Evolutionary conservation across 2,797 vertebrate genomes (phyloP).

Genomic region (Mallotus villosus): DNA sequence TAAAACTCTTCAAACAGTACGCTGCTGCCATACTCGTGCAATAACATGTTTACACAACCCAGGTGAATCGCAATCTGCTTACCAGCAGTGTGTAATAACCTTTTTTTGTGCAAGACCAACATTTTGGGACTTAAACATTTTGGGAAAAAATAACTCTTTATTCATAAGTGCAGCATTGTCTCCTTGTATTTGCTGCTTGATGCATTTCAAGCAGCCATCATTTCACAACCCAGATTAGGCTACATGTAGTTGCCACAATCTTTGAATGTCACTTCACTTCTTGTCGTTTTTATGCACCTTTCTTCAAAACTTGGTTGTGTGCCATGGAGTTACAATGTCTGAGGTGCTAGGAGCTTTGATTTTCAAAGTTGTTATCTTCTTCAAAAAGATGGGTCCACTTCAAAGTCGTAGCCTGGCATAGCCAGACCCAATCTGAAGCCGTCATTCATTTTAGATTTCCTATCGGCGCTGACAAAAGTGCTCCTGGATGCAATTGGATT

Average conservation of each 20-base stretch:
- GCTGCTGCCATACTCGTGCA: slow-evolving; percentile 27
- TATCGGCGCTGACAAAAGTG: too few relatives aligned
- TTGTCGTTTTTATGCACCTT: slow-evolving; percentile 45
- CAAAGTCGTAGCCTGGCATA: too few relatives aligned
- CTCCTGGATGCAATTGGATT: too few relatives aligned
- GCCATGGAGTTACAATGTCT: slow-evolving; percentile 52
- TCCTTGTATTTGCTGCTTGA: neutral
- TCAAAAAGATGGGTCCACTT: slow-evolving; percentile 39
- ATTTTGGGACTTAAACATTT: neutral
- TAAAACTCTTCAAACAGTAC: slow-evolving; percentile 31
- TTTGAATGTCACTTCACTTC: slow-evolving; percentile 43
- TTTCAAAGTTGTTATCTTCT: slow-evolving; percentile 54
- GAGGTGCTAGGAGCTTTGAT: slow-evolving; percentile 54
- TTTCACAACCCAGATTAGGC: neutral
- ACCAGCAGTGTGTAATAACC: slow-evolving; percentile 22
- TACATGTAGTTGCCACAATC: slow-evolving; percentile 18
- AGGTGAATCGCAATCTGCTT: slow-evolving; percentile 13
- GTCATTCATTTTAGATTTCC: too few relatives aligned
- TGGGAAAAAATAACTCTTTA: slow-evolving; percentile 8
- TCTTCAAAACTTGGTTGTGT: slow-evolving; percentile 43
- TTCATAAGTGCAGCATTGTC: slow-evolving; percentile 21
- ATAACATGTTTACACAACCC: slow-evolving; percentile 11
- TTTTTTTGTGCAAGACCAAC: slow-evolving; percentile 12
- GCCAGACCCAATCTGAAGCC: too few relatives aligned
- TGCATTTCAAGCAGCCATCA: slow-evolving; percentile 6